A percentile compares a stretch with the other conserved stretches of the same genome.
phyloP scores from a whole-genome alignment of 2,113 vertebrate genomes.

The Oncorhynchus mykiss region DNA sequence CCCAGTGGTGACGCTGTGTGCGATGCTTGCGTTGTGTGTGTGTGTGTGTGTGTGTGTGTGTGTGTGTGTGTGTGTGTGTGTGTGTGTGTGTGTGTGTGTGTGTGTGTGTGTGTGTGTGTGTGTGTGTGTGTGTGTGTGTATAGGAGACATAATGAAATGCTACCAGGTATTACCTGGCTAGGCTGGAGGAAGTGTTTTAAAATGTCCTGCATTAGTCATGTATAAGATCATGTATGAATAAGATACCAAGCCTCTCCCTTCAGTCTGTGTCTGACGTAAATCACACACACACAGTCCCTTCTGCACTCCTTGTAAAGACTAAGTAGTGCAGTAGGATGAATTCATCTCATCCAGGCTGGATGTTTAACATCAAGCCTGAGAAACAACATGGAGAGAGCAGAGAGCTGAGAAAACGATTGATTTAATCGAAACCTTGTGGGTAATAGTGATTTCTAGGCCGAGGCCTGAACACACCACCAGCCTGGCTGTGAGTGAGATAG shows the following conservation, averaged over 20 bases:
- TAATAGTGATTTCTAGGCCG: slow-evolving; percentile 22
- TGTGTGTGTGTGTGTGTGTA: no score
- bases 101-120: no score
- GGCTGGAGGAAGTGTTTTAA: slow-evolving; percentile 19
- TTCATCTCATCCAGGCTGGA: slow-evolving; percentile 36
- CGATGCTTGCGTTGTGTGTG: no score
- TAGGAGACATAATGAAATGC: slow-evolving; percentile 28
- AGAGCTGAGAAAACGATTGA: slow-evolving; percentile 23
- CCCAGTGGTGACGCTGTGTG: background rate
- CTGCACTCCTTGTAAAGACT: slow-evolving; percentile 21
- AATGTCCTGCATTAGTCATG: slow-evolving; percentile 41
- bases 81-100: slow-evolving; percentile 17
- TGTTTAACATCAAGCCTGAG: background rate
- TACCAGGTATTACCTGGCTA: slow-evolving; percentile 14
- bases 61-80: no score
- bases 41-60: no score
- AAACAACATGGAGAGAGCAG: slow-evolving; percentile 27
- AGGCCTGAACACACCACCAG: background rate
- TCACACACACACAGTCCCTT: slow-evolving; percentile 18
- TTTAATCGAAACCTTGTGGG: slow-evolving; percentile 37
- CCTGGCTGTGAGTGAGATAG: background rate
- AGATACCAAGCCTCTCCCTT: slow-evolving; percentile 11
- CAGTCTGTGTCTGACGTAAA: background rate
- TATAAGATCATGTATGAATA: slow-evolving; percentile 14
- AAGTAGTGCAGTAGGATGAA: slow-evolving; percentile 24